Evolutionary conservation across 1,140 invertebrate genomes (phyloP).

Genomic region (Trichonephila clavata): DNA sequence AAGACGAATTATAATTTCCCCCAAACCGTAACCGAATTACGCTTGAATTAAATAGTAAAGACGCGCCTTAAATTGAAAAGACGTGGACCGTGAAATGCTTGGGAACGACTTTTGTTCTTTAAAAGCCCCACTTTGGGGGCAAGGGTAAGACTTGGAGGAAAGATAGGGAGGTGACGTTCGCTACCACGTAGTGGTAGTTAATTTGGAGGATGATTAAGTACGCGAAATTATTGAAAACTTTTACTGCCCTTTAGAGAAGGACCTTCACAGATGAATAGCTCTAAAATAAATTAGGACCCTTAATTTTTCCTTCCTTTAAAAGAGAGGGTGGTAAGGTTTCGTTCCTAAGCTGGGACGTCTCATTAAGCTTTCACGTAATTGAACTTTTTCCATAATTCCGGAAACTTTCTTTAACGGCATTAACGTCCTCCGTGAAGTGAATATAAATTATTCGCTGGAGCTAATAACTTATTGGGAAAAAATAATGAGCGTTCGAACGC

Average conservation of each 20-base stretch:
- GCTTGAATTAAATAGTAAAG: constrained; percentile 71
- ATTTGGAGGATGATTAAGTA: constrained; percentile 75
- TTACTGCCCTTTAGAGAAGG: constrained; percentile 67
- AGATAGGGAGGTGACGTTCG: neutral
- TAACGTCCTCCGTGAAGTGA: constrained; percentile 38
- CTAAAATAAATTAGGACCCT: constrained; percentile 74
- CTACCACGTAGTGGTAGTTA: constrained; percentile 68
- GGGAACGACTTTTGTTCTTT: constrained; percentile 75
- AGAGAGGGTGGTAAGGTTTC: constrained; percentile 12
- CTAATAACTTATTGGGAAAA: constrained; percentile 66
- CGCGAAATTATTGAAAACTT: constrained; percentile 76
- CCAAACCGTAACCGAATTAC: constrained; percentile 69
- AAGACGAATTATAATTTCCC: constrained; percentile 67
- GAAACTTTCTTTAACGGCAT: constrained; percentile 67
- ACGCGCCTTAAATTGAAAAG: constrained; percentile 74
- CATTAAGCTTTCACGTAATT: constrained; percentile 73
- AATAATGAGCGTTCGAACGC: constrained; percentile 20
- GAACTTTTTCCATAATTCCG: constrained; percentile 75
- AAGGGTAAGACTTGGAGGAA: neutral
- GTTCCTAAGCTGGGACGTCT: constrained; percentile 37
- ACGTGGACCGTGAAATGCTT: constrained; percentile 68
- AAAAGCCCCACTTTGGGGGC: neutral
- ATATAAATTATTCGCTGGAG: constrained; percentile 67
- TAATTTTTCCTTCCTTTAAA: constrained; percentile 62
- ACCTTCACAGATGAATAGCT: constrained; percentile 72